phyloP scores from a whole-genome alignment of 2,797 vertebrate species.

The Alca torda region DNA sequence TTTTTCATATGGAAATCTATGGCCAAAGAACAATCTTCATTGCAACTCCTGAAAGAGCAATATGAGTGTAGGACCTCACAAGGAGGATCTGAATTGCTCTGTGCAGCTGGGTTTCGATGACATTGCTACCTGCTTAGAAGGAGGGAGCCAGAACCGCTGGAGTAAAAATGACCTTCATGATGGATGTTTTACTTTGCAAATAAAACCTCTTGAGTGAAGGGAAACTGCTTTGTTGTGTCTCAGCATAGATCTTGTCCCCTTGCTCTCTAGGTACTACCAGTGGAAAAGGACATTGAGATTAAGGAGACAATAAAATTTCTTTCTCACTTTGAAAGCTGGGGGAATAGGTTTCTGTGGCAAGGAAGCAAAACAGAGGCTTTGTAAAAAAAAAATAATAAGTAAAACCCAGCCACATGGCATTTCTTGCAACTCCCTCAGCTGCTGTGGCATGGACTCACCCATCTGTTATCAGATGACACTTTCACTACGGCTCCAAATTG shows the following conservation, averaged over 20 bases:
- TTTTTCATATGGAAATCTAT: constrained; percentile 1
- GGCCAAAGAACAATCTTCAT: not conserved
- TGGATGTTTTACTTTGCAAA: constrained; percentile 17
- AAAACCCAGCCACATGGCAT: constrained; percentile 1
- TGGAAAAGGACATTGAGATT: constrained; percentile 42
- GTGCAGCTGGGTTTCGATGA: constrained; percentile 15
- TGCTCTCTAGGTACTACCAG: not conserved
- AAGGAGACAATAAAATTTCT: constrained; percentile 45
- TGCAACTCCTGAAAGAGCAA: not conserved
- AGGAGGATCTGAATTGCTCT: constrained; percentile 10
- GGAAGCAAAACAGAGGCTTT: not conserved
- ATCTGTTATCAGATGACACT: constrained; percentile 35
- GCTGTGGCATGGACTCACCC: constrained; percentile 14
- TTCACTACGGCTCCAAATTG: constrained; percentile 27
- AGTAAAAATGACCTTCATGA: constrained; percentile 35
- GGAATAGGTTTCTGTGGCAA: constrained; percentile 24
- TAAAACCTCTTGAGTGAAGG: constrained; percentile 17
- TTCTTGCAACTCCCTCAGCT: constrained; percentile 36
- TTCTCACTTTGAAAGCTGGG: constrained; percentile 38
- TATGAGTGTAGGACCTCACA: not conserved
- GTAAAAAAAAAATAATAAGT: not conserved
- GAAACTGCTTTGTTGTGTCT: constrained; percentile 7
- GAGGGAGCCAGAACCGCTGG: not conserved
- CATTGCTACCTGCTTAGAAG: not conserved
- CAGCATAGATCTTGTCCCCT: not conserved